Evolutionary conservation across 2,797 vertebrate species (phyloP).

Genomic region (Mormyrus proboscirostris): DNA sequence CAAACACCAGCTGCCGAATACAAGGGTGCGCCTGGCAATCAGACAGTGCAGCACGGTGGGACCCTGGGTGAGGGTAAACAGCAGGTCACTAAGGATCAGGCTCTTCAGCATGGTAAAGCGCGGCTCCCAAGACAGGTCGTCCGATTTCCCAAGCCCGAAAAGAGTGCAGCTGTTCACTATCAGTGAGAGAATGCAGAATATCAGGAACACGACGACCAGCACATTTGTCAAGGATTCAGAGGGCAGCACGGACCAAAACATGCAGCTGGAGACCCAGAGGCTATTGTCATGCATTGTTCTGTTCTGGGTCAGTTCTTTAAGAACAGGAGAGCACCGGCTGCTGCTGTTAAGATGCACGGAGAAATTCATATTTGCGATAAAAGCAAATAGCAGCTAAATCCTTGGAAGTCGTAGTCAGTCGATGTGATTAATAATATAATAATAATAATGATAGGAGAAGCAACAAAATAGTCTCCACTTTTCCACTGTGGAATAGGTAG

Average conservation of each 20-base stretch:
- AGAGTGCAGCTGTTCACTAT: constrained; percentile 37
- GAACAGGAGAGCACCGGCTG: not conserved
- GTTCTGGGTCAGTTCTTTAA: not conserved
- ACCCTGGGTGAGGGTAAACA: constrained; percentile 42
- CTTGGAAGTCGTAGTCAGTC: not conserved
- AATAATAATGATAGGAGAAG: no score
- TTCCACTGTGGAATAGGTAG: no score
- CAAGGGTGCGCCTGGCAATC: constrained; percentile 34
- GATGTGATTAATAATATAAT: not conserved
- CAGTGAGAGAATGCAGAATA: constrained; percentile 39
- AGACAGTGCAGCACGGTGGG: constrained; percentile 44
- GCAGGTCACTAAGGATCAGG: constrained; percentile 47
- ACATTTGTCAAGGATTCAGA: not conserved
- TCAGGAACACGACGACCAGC: constrained; percentile 30
- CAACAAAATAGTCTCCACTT: no score
- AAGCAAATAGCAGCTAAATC: not conserved
- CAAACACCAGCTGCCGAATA: constrained; percentile 43
- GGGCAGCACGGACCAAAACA: constrained; percentile 41
- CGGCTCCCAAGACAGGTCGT: constrained; percentile 50
- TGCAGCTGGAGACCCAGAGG: constrained; percentile 25
- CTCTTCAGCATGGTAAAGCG: constrained; percentile 46
- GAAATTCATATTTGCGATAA: not conserved
- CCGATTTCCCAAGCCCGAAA: constrained; percentile 31
- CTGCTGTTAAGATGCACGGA: not conserved
- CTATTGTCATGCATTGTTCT: not conserved